Conservation (phyloP, 2,888 invertebrate species). For the Sphaeridia pumilis region DNA sequence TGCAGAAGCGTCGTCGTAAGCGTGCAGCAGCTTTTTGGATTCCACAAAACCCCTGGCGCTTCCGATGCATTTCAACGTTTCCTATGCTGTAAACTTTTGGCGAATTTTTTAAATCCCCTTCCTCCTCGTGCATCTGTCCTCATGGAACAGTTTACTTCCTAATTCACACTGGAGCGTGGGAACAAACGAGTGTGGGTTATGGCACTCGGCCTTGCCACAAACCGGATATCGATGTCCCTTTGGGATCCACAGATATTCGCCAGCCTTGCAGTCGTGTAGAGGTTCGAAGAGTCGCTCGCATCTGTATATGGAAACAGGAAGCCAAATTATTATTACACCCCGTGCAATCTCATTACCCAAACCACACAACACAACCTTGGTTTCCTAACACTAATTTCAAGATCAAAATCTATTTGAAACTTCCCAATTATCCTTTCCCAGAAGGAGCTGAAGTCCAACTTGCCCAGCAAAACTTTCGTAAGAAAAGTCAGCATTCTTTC, state of each 20-base stretch:
- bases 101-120: conserved; percentile 34
- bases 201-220: conserved; percentile 32
- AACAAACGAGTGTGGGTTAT: conserved; percentile 31
- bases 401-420: too few relatives aligned
- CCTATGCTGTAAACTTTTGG: neutral
- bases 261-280: conserved; percentile 34
- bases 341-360: too few relatives aligned
- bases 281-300: conserved; percentile 30
- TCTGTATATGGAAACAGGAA: neutral
- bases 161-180: conserved; percentile 33
- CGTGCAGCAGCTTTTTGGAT: too few relatives aligned
- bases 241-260: conserved; percentile 28
- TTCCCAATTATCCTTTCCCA: too few relatives aligned
- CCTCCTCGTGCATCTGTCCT: conserved; percentile 29
- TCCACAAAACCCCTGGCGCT: too few relatives aligned
- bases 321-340: too few relatives aligned
- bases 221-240: conserved; percentile 31
- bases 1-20: too few relatives aligned
- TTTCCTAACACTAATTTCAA: too few relatives aligned
- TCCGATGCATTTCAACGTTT: too few relatives aligned
- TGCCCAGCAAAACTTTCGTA: too few relatives aligned
- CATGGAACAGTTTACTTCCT: conserved; percentile 27
- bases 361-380: too few relatives aligned
- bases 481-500: neutral
- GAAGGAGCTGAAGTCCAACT: too few relatives aligned